Evolutionary conservation across 1,140 invertebrate genomes (phyloP).

Genomic region (Cotesia typhae): DNA sequence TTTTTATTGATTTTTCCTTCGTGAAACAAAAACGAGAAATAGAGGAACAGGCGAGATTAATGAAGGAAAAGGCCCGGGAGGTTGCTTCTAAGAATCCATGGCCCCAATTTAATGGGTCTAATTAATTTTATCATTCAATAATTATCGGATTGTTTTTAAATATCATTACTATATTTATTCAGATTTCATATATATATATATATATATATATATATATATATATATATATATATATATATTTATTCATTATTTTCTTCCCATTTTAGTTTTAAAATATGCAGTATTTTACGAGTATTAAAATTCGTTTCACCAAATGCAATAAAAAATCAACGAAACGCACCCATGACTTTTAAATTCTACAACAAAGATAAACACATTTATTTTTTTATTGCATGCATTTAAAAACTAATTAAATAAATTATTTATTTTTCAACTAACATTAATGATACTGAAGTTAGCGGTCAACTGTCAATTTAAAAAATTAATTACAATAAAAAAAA

Average conservation of each 20-base stretch:
- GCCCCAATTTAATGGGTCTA: constrained; percentile 65
- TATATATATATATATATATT: constrained; percentile 5
- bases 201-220: constrained; percentile 1
- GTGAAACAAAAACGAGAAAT: constrained; percentile 80
- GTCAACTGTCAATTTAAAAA: too few relatives aligned
- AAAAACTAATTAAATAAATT: too few relatives aligned
- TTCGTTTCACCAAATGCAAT: neutral
- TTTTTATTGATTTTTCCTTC: constrained; percentile 80
- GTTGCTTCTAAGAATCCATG: constrained; percentile 63
- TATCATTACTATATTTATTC: constrained; percentile 4
- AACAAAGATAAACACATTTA: neutral
- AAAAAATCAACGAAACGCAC: constrained; percentile 1
- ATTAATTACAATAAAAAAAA: too few relatives aligned
- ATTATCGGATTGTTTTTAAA: constrained; percentile 3
- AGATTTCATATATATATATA: constrained; percentile 1
- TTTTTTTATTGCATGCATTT: neutral
- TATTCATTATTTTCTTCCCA: constrained; percentile 9
- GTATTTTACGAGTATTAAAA: constrained; percentile 24
- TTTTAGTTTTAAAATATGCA: constrained; percentile 8
- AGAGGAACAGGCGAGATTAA: constrained; percentile 65
- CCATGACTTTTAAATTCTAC: neutral
- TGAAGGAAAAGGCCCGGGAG: constrained; percentile 63
- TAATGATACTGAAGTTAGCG: too few relatives aligned
- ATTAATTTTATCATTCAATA: constrained; percentile 6
- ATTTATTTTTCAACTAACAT: constrained; percentile 3